Evolutionary conservation across 2,888 invertebrate species (phyloP).

Genomic region (Dyspetes luteomarginatus): DNA sequence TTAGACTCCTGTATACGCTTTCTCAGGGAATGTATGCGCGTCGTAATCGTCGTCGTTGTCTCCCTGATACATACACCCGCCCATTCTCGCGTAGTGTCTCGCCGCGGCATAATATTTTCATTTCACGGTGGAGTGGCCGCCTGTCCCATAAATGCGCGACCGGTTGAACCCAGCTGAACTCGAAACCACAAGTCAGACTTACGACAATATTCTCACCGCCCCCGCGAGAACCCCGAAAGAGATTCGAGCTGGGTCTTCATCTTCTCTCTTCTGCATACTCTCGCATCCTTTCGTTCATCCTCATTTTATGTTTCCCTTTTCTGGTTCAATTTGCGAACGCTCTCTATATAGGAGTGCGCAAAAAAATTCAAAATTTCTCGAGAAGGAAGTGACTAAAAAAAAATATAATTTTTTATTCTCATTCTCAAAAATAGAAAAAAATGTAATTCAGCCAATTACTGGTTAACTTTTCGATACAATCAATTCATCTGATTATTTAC

Average conservation of each 20-base stretch:
- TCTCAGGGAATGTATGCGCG: slow-evolving; percentile 59
- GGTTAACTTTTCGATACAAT: no score
- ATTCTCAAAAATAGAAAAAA: no score
- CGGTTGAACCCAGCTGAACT: slow-evolving; percentile 76
- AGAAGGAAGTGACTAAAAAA: background rate
- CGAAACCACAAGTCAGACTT: slow-evolving; percentile 71
- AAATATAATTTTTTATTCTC: no score
- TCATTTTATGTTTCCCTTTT: slow-evolving; percentile 2
- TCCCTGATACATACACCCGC: slow-evolving; percentile 32
- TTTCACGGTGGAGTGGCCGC: slow-evolving; percentile 78
- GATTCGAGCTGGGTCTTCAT: slow-evolving; percentile 4
- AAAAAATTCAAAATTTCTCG: background rate
- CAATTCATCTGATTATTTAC: no score
- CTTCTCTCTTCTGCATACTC: background rate
- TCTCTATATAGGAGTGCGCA: background rate
- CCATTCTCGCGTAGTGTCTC: slow-evolving; percentile 6
- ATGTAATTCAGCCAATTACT: no score
- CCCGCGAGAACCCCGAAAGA: slow-evolving; percentile 31
- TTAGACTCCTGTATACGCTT: slow-evolving; percentile 43
- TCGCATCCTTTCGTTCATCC: slow-evolving; percentile 17
- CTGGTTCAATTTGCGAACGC: background rate
- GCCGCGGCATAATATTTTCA: slow-evolving; percentile 79
- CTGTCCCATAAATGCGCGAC: slow-evolving; percentile 71
- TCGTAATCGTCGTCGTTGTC: slow-evolving; percentile 55
- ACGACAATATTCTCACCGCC: slow-evolving; percentile 10